These are phyloP conservation scores for Gryllus longicercus DNA, from an alignment of 2,888 invertebrate genomes.

Conservation along the genomic window DNA sequence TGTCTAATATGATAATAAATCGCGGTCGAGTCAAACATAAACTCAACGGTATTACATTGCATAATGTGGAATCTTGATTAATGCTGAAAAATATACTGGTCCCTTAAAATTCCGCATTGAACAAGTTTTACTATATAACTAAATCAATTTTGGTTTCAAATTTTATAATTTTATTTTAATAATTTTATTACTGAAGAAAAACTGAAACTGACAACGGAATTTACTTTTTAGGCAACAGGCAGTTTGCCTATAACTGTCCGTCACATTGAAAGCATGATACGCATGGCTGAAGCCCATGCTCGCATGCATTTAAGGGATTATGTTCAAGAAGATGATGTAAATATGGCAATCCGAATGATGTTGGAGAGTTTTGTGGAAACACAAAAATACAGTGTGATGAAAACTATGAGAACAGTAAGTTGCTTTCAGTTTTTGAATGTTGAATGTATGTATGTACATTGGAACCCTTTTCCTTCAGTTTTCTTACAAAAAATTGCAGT, in stretches of 20 bases:
- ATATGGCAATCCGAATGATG: slow-evolving; percentile 95
- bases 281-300: slow-evolving; percentile 96
- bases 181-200: too few species aligned
- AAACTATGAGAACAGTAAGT: slow-evolving; percentile 83
- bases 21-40: too few species aligned
- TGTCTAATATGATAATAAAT: too few species aligned
- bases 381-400: slow-evolving; percentile 98
- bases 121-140: too few species aligned
- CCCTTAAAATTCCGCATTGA: too few species aligned
- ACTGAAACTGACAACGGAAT: neutral
- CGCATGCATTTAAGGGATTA: slow-evolving; percentile 89
- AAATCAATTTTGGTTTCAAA: too few species aligned
- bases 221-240: slow-evolving; percentile 70
- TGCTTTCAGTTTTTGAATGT: slow-evolving; percentile 7
- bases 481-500: too few species aligned
- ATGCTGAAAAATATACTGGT: too few species aligned
- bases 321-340: slow-evolving; percentile 91
- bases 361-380: slow-evolving; percentile 98
- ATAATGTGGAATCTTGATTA: too few species aligned
- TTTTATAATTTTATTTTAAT: too few species aligned
- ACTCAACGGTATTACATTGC: too few species aligned
- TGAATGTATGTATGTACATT: neutral
- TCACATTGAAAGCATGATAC: slow-evolving; percentile 96
- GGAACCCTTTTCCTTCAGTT: too few species aligned
- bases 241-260: slow-evolving; percentile 97